These are phyloP conservation scores for Corythoichthys intestinalis DNA, from an alignment of 2,113 vertebrate species.

Conservation along the genomic window DNA sequence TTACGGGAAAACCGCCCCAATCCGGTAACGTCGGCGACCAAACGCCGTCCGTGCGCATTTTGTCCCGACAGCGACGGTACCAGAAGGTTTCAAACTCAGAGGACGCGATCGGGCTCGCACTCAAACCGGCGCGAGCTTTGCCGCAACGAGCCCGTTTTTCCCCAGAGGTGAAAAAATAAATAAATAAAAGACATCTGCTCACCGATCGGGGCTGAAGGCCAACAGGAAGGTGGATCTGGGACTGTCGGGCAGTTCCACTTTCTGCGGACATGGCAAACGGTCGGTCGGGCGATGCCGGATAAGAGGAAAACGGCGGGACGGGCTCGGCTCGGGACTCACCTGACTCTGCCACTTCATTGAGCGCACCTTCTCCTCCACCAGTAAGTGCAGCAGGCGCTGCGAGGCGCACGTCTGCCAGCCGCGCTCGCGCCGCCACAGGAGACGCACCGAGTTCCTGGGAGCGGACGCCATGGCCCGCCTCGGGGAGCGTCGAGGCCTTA, in stretches of 20 bases:
- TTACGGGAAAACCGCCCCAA: no score
- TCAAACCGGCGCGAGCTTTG: no score
- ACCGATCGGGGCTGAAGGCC: conserved; percentile 99
- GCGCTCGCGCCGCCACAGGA: conserved; percentile 88
- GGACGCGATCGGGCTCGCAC: no score
- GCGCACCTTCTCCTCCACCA: conserved; percentile 96
- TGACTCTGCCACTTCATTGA: conserved; percentile 99
- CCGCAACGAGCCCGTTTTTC: no score
- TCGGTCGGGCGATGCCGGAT: no score
- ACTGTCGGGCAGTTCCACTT: conserved; percentile 98
- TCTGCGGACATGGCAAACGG: conserved; percentile 69
- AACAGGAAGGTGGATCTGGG: conserved; percentile 97
- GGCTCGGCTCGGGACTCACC: conserved; percentile 59
- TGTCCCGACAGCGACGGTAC: no score
- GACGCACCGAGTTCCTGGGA: conserved; percentile 95
- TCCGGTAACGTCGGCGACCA: no score
- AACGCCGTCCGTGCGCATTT: no score
- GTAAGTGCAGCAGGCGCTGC: conserved; percentile 89
- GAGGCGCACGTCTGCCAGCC: conserved; percentile 85
- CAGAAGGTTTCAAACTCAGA: no score
- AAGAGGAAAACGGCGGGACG: neutral
- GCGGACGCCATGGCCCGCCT: conserved; percentile 81
- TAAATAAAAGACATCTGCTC: conserved; percentile 22
- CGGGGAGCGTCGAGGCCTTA: neutral
- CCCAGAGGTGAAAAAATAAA: no score